These are phyloP conservation scores for Ophioninae sp. DNA, from an alignment of 2,888 invertebrate species.

Conservation along the genomic window DNA sequence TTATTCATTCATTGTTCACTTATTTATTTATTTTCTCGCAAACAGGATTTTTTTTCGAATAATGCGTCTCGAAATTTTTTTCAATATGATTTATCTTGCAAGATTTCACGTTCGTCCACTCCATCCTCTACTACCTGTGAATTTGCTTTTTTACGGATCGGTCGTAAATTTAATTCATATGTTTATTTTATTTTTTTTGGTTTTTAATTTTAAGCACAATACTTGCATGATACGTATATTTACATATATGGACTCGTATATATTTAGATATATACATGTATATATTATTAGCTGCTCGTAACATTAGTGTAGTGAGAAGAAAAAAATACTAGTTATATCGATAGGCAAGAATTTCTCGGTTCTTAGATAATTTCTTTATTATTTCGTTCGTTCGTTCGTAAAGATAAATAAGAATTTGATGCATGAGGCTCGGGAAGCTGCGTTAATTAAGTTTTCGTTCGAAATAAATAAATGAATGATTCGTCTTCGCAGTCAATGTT, in stretches of 20 bases:
- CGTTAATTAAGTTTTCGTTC: slow-evolving; percentile 77
- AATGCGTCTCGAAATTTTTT: slow-evolving; percentile 12
- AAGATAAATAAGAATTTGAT: slow-evolving; percentile 52
- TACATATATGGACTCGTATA: slow-evolving; percentile 2
- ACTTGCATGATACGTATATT: slow-evolving; percentile 50
- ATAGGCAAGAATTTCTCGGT: slow-evolving; percentile 43
- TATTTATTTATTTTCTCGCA: slow-evolving; percentile 32
- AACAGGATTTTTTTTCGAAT: slow-evolving; percentile 22
- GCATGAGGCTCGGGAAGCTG: slow-evolving; percentile 82
- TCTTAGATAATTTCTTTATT: slow-evolving; percentile 48
- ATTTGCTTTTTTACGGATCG: slow-evolving; percentile 49
- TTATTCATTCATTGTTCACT: neutral
- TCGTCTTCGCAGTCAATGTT: slow-evolving; percentile 3
- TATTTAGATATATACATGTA: neutral
- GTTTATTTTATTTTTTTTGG: slow-evolving; percentile 11
- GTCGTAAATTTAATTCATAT: no score
- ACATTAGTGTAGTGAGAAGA: slow-evolving; percentile 38
- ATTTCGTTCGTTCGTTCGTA: slow-evolving; percentile 1
- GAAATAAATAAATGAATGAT: neutral
- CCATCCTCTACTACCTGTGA: slow-evolving; percentile 60
- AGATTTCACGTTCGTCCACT: slow-evolving; percentile 49
- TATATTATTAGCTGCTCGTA: slow-evolving; percentile 30
- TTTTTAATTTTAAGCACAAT: slow-evolving; percentile 23
- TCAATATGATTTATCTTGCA: neutral
- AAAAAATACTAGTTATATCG: slow-evolving; percentile 29